These are phyloP conservation scores for Empidonax traillii DNA, from an alignment of 2,113 vertebrate genomes.

Conservation along the genomic window DNA sequence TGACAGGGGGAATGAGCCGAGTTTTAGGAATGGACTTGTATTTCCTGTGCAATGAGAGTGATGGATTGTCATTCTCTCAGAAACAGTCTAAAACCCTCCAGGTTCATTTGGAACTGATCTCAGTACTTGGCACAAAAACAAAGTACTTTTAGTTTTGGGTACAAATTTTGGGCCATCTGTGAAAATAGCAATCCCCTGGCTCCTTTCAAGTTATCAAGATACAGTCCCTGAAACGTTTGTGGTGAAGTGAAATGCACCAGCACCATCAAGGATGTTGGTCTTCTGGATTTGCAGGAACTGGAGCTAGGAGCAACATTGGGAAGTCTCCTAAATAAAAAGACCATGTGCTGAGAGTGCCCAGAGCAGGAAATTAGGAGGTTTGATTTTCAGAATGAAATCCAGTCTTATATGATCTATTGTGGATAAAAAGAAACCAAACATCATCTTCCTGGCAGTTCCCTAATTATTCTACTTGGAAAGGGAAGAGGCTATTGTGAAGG, in stretches of 20 bases:
- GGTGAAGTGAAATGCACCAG: not conserved
- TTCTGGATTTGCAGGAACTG: not conserved
- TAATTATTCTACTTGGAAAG: conserved; percentile 66
- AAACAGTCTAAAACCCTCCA: not conserved
- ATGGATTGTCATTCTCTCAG: not conserved
- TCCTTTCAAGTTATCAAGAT: not conserved
- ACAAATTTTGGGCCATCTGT: not conserved
- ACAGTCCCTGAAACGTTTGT: not conserved
- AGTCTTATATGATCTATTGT: not conserved
- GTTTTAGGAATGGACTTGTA: not conserved
- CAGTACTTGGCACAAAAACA: not conserved
- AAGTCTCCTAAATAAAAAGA: not conserved
- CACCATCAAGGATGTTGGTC: not conserved
- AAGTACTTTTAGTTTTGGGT: not conserved
- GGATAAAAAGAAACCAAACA: conserved; percentile 6
- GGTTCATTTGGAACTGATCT: not conserved
- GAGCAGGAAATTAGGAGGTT: not conserved
- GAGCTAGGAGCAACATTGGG: not conserved
- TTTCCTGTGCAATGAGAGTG: not conserved
- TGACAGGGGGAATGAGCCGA: not conserved
- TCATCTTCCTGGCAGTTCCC: not conserved
- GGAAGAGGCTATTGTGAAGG: conserved; percentile 40
- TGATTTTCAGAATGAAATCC: conserved; percentile 4
- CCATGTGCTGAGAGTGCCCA: not conserved
- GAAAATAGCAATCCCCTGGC: fast-evolving